Conservation (phyloP, 2,113 vertebrate genomes). For the Gymnogyps californianus region DNA sequence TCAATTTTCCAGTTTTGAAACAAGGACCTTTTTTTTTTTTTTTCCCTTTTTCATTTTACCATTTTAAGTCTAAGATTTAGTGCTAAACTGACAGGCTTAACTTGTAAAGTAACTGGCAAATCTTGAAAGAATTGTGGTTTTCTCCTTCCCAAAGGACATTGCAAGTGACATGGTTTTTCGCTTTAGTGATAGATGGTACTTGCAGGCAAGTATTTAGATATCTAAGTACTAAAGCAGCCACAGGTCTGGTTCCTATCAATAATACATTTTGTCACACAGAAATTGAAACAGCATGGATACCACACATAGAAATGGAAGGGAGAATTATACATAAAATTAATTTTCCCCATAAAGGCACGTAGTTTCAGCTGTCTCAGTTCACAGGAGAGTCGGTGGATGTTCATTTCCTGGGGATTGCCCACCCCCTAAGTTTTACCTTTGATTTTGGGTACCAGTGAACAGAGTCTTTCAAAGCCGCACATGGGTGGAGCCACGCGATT, state of each 20-base stretch:
- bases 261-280: conserved; percentile 33
- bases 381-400: neutral
- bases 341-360: neutral
- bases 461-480: neutral
- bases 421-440: neutral
- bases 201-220: neutral
- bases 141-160: neutral
- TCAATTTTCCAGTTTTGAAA: neutral
- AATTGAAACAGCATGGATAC: conserved; percentile 53
- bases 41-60: neutral
- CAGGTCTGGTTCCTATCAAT: conserved; percentile 58
- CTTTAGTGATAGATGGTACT: neutral
- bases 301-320: conserved; percentile 2
- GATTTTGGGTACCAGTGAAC: neutral
- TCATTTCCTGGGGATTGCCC: neutral
- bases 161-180: neutral
- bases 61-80: neutral
- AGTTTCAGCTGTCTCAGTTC: neutral
- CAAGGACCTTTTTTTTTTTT: neutral
- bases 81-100: neutral
- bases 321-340: neutral
- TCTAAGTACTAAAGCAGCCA: conserved; percentile 42
- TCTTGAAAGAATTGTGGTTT: conserved; percentile 6
- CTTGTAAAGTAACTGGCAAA: conserved; percentile 1
- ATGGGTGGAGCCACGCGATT: neutral